Evolutionary conservation across 2,113 vertebrate species (phyloP).

Genomic region (Ploceus nigricollis): DNA sequence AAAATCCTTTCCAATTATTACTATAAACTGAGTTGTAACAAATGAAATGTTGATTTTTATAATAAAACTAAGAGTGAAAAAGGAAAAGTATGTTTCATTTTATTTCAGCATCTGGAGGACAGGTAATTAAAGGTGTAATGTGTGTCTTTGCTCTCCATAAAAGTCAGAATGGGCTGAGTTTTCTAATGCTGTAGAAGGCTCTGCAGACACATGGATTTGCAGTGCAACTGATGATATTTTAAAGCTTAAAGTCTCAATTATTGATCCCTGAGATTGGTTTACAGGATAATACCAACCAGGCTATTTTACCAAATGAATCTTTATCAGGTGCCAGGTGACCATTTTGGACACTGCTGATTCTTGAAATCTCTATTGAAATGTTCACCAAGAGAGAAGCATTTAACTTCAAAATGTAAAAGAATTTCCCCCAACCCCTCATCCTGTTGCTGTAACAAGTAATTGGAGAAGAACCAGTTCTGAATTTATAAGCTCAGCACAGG

Average conservation of each 20-base stretch:
- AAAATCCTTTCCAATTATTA: constrained; percentile 82
- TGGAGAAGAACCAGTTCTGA: not conserved
- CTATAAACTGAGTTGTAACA: constrained; percentile 90
- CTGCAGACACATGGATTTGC: not conserved
- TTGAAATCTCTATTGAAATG: not conserved
- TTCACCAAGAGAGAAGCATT: not conserved
- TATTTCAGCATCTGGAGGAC: not conserved
- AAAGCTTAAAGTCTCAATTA: not conserved
- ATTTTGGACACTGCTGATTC: not conserved
- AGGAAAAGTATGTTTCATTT: not conserved
- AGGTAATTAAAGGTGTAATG: not conserved
- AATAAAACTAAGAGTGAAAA: constrained; percentile 88
- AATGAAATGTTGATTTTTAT: constrained; percentile 91
- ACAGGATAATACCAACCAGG: not conserved
- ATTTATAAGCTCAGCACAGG: not conserved
- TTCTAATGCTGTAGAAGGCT: not conserved
- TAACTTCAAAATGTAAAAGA: not conserved
- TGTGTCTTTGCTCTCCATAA: not conserved
- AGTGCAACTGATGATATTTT: not conserved
- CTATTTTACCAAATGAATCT: not conserved
- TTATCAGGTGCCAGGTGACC: not conserved
- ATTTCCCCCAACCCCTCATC: not conserved
- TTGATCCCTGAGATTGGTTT: not conserved
- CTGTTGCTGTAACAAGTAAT: not conserved
- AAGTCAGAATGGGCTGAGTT: not conserved